These are phyloP conservation scores for Osmoderma eremita DNA, from an alignment of 2,888 invertebrate species.

Conservation along the genomic window DNA sequence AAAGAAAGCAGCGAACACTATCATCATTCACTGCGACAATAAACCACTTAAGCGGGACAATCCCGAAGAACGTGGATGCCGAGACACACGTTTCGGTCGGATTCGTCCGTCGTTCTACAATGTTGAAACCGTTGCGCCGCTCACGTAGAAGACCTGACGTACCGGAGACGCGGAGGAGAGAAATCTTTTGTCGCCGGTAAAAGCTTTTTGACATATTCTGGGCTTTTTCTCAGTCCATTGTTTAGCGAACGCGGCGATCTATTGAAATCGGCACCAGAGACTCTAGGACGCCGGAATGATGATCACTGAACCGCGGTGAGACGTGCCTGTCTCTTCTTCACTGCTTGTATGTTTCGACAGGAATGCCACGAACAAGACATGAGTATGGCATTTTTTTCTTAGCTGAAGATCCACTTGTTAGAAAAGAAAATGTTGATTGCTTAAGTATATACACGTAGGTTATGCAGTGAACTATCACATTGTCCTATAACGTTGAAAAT, in stretches of 20 bases:
- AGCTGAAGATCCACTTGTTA: neutral
- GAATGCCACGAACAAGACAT: constrained; percentile 9
- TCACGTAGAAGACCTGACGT: constrained; percentile 1
- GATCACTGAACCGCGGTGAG: constrained; percentile 47
- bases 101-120: too few species aligned
- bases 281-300: constrained; percentile 42
- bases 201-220: constrained; percentile 65
- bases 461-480: neutral
- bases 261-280: constrained; percentile 48
- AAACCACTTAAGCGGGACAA: constrained; percentile 65
- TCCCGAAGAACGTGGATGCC: constrained; percentile 58
- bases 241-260: constrained; percentile 48
- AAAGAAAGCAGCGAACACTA: constrained; percentile 11
- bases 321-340: constrained; percentile 45
- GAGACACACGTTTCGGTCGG: constrained; percentile 57
- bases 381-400: constrained; percentile 31
- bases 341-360: neutral
- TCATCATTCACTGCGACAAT: constrained; percentile 57
- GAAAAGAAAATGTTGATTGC: neutral
- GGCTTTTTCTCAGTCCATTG: constrained; percentile 54
- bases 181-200: constrained; percentile 63
- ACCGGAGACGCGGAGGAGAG: constrained; percentile 47
- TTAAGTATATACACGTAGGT: neutral
- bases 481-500: too few species aligned
- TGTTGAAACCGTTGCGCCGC: constrained; percentile 6